Conservation (phyloP, 53 echinoderm and acorn worm species). For the Holothuria leucospilota region DNA sequence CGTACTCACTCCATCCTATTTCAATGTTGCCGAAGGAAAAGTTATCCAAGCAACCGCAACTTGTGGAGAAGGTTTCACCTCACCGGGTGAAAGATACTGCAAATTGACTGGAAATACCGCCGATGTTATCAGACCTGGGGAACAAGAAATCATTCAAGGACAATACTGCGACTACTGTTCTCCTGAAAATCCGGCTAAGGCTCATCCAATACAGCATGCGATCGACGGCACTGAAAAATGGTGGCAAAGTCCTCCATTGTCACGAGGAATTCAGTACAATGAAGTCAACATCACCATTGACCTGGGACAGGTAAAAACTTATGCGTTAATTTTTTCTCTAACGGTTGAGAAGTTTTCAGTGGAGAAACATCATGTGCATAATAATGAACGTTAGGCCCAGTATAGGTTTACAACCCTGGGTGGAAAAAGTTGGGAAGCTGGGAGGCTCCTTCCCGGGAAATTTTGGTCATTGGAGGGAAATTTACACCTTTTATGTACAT, state of each 20-base stretch:
- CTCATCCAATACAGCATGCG: slow-evolving; percentile 80
- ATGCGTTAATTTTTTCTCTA: too few species aligned
- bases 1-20: slow-evolving; percentile 77
- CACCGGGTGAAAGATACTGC: slow-evolving; percentile 86
- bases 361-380: too few species aligned
- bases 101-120: slow-evolving; percentile 96
- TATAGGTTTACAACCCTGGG: too few species aligned
- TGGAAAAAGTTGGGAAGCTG: too few species aligned
- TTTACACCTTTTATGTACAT: too few species aligned
- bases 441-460: too few species aligned
- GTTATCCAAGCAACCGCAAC: slow-evolving; percentile 81
- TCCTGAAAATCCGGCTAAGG: slow-evolving; percentile 59
- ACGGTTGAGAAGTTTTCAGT: too few species aligned
- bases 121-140: slow-evolving; percentile 74
- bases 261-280: slow-evolving; percentile 67
- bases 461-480: too few species aligned
- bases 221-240: slow-evolving; percentile 94
- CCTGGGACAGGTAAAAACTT: slow-evolving; percentile 81
- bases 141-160: slow-evolving; percentile 75
- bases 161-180: slow-evolving; percentile 95
- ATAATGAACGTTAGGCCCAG: too few species aligned
- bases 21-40: slow-evolving; percentile 89
- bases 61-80: slow-evolving; percentile 83
- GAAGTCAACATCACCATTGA: slow-evolving; percentile 91
- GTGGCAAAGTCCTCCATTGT: slow-evolving; percentile 98